Percentiles rank a stretch among this genome's conserved stretches.
phyloP scores from a whole-genome alignment of 1,140 invertebrate genomes.

The Drosophila dunni region DNA sequence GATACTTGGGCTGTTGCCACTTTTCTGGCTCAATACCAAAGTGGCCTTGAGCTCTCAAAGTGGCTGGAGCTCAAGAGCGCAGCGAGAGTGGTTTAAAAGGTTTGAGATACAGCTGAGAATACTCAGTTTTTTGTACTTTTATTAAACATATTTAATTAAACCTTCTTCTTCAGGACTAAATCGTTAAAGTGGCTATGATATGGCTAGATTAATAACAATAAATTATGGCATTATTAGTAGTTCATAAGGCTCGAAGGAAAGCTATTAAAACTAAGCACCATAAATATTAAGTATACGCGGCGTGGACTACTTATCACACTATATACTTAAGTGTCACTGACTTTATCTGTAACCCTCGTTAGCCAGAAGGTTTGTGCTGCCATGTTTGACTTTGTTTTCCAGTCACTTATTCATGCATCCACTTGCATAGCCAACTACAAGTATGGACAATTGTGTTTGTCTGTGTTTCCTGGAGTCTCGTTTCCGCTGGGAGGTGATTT shows the following conservation, averaged over 20 bases:
- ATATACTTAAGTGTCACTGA: no score
- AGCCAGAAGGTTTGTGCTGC: background rate
- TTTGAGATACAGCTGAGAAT: background rate
- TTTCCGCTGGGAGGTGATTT: constrained; percentile 12
- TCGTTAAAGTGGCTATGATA: no score
- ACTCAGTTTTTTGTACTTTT: no score
- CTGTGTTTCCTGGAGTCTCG: constrained; percentile 13
- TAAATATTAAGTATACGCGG: background rate
- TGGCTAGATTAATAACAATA: no score
- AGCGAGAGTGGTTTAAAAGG: constrained; percentile 2
- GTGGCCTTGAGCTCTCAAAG: constrained; percentile 13
- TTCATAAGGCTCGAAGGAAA: no score
- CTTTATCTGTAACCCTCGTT: background rate
- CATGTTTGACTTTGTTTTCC: background rate
- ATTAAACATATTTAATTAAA: no score
- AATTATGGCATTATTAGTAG: no score
- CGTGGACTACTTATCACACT: background rate
- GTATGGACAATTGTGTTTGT: no score
- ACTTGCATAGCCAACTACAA: constrained; percentile 3
- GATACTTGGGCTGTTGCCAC: constrained; percentile 9
- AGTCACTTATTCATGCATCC: constrained; percentile 17
- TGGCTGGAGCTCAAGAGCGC: constrained; percentile 8
- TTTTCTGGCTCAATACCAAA: constrained; percentile 5
- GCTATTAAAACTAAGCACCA: no score
- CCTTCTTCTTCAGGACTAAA: no score